Conservation (phyloP, 2,888 invertebrate genomes). For the Lasioglossum lativentre region DNA sequence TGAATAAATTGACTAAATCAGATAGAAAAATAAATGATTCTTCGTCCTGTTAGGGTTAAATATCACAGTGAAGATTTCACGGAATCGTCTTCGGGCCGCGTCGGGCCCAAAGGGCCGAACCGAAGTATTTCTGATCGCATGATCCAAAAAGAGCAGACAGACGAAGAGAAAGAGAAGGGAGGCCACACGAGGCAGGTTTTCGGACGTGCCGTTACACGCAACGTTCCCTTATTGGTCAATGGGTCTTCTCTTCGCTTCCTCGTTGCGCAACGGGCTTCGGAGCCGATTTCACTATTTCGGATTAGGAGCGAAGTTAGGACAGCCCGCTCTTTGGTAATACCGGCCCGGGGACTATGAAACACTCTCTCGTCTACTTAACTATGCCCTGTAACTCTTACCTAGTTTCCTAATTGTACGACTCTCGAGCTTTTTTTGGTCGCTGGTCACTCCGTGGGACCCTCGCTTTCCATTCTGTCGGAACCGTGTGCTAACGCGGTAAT, state of each 20-base stretch:
- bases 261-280: slow-evolving; percentile 59
- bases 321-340: slow-evolving; percentile 53
- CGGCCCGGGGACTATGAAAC: slow-evolving; percentile 39
- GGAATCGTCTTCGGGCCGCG: not conserved
- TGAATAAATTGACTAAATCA: not conserved
- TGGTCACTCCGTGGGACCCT: slow-evolving; percentile 15
- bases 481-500: slow-evolving; percentile 33
- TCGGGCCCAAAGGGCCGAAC: not conserved
- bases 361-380: slow-evolving; percentile 42
- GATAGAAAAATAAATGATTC: too few relatives aligned
- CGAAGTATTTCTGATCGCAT: not conserved
- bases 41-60: too few relatives aligned
- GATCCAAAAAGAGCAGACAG: not conserved
- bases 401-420: slow-evolving; percentile 57
- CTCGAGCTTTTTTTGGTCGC: slow-evolving; percentile 55
- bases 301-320: slow-evolving; percentile 47
- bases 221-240: slow-evolving; percentile 62
- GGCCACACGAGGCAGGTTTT: slow-evolving; percentile 6
- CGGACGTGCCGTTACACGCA: slow-evolving; percentile 17
- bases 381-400: slow-evolving; percentile 49
- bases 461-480: slow-evolving; percentile 35
- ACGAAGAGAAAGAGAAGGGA: not conserved
- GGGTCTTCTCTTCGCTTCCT: slow-evolving; percentile 52
- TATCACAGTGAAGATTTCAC: not conserved
- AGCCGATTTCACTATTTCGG: slow-evolving; percentile 68